A percentile compares a stretch with the other conserved stretches of the same genome.
These are phyloP conservation scores for Hipparchia semele DNA, from an alignment of 2,888 invertebrate genomes.

Conservation along the genomic window DNA sequence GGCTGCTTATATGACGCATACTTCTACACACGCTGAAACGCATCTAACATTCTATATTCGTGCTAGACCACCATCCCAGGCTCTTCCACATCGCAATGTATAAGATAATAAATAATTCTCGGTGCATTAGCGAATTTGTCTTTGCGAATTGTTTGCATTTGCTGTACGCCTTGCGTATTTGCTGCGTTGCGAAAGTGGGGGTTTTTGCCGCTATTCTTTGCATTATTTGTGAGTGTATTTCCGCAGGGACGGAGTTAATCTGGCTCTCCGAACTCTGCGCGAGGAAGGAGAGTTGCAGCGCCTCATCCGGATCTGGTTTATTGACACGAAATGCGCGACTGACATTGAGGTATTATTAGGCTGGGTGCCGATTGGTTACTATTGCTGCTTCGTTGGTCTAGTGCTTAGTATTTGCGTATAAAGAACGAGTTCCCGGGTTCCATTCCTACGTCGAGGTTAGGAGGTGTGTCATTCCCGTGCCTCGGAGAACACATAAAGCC, in stretches of 20 bases:
- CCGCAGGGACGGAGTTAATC: conserved; percentile 94
- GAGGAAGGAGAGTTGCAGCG: conserved; percentile 96
- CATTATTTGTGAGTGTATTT: conserved; percentile 10
- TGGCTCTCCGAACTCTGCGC: conserved; percentile 94
- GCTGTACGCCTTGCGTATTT: neutral
- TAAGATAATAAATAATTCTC: conserved; percentile 11
- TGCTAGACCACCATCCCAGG: too few species aligned
- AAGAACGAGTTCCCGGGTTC: too few species aligned
- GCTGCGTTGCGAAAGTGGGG: conserved; percentile 20
- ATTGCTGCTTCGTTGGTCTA: too few species aligned
- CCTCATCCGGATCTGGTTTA: conserved; percentile 96
- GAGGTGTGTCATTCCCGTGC: too few species aligned
- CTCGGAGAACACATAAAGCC: too few species aligned
- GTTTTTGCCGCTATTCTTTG: neutral
- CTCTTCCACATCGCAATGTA: too few species aligned
- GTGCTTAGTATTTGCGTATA: too few species aligned
- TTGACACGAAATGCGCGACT: conserved; percentile 53
- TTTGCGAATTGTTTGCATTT: conserved; percentile 29
- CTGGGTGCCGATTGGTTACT: too few species aligned
- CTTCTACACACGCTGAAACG: too few species aligned
- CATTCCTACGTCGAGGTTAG: too few species aligned
- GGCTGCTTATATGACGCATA: too few species aligned
- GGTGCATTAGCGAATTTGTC: conserved; percentile 47
- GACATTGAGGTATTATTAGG: neutral
- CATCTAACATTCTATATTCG: too few species aligned